phyloP scores from a whole-genome alignment of 2,888 invertebrate genomes.

The Cephonodes hylas region DNA sequence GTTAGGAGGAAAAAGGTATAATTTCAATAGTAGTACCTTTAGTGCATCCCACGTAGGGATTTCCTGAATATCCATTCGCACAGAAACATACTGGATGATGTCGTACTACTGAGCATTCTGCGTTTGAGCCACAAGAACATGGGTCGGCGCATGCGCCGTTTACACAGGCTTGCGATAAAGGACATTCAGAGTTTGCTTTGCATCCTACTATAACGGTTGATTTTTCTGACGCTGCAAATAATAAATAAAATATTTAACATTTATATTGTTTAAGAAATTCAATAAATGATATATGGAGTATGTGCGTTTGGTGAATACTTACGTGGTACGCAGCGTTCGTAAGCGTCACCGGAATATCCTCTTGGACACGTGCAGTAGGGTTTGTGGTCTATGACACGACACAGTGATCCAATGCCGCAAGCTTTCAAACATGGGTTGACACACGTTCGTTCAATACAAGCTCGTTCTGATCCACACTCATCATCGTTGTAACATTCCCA shows the following conservation, averaged over 20 bases:
- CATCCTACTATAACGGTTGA: constrained; percentile 84
- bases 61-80: constrained; percentile 90
- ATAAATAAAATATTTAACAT: constrained; percentile 7
- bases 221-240: constrained; percentile 74
- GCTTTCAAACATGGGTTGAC: constrained; percentile 89
- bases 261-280: background rate
- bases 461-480: constrained; percentile 88
- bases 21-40: constrained; percentile 75
- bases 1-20: background rate
- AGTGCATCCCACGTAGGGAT: constrained; percentile 90
- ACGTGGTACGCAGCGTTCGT: constrained; percentile 89
- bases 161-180: constrained; percentile 90
- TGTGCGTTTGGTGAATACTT: constrained; percentile 75
- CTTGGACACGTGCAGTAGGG: constrained; percentile 91
- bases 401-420: constrained; percentile 91
- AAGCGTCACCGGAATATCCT: constrained; percentile 88
- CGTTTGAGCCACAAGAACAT: constrained; percentile 91
- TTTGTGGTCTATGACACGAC: constrained; percentile 88
- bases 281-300: background rate
- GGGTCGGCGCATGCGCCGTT: constrained; percentile 90
- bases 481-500: constrained; percentile 89
- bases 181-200: constrained; percentile 89
- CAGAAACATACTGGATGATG: constrained; percentile 94
- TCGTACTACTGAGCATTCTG: constrained; percentile 90
- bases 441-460: constrained; percentile 89